phyloP scores from a whole-genome alignment of 2,797 vertebrate genomes.

The Enteromius paludinosus region DNA sequence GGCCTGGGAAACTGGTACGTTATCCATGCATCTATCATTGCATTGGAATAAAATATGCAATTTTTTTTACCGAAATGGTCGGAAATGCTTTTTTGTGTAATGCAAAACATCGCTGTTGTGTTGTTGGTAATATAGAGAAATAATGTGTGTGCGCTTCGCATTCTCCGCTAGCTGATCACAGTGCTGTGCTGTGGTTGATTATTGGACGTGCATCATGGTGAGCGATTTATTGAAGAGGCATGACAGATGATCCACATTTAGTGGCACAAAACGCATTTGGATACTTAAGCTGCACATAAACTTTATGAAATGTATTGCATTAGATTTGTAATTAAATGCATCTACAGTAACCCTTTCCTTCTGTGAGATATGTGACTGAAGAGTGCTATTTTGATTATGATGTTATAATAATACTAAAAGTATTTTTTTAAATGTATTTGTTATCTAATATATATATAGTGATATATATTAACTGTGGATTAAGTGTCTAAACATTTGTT shows the following conservation, averaged over 20 bases:
- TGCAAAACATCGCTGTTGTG: not conserved
- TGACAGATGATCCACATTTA: conserved; percentile 6
- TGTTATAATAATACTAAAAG: not conserved
- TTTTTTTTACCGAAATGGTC: not conserved
- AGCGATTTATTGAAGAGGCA: conserved; percentile 2
- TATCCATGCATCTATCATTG: not conserved
- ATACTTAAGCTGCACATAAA: not conserved
- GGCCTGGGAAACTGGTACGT: conserved; percentile 9
- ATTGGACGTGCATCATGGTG: conserved; percentile 10
- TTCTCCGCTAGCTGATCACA: not conserved
- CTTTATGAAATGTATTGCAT: not conserved
- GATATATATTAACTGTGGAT: not conserved
- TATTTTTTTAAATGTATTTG: not conserved
- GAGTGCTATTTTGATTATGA: not conserved
- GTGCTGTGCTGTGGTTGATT: not conserved
- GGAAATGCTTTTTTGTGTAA: not conserved
- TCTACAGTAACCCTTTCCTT: not conserved
- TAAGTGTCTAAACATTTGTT: not conserved
- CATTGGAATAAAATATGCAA: not conserved
- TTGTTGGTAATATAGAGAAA: not conserved
- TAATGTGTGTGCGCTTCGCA: not conserved
- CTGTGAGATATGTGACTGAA: not conserved
- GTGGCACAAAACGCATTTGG: not conserved
- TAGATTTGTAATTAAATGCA: not conserved
- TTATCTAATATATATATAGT: not conserved